Evolutionary conservation across 2,888 invertebrate species (phyloP).

Genomic region (Platynereis dumerilii): DNA sequence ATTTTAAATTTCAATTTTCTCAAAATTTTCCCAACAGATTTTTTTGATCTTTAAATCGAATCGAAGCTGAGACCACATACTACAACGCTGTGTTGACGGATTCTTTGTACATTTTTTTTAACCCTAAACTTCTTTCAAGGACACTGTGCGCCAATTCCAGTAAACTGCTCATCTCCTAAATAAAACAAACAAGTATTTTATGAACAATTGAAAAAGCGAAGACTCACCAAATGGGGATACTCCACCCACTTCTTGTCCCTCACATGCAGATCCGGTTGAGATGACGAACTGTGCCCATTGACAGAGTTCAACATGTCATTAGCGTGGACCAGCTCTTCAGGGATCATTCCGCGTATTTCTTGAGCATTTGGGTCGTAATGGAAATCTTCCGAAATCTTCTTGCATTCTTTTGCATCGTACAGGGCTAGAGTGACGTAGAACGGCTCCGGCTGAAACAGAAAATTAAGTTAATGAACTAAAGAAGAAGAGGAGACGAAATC

Average conservation of each 20-base stretch:
- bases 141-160: no score
- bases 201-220: no score
- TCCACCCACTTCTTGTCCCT: constrained; percentile 79
- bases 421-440: constrained; percentile 88
- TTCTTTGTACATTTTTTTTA: no score
- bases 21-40: no score
- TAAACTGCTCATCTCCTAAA: no score
- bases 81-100: no score
- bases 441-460: constrained; percentile 78
- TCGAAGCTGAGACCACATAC: no score
- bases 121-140: no score
- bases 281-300: constrained; percentile 42
- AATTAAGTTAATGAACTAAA: no score
- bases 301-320: constrained; percentile 48
- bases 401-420: constrained; percentile 85
- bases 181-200: no score
- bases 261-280: constrained; percentile 71
- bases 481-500: neutral
- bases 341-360: constrained; percentile 56
- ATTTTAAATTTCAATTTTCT: no score
- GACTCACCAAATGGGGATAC: constrained; percentile 61
- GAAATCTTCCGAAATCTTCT: constrained; percentile 92
- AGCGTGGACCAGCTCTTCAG: constrained; percentile 46
- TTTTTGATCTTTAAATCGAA: no score
- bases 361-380: constrained; percentile 66